Conservation (phyloP, 2,888 invertebrate species). For the Fragum sueziense region DNA sequence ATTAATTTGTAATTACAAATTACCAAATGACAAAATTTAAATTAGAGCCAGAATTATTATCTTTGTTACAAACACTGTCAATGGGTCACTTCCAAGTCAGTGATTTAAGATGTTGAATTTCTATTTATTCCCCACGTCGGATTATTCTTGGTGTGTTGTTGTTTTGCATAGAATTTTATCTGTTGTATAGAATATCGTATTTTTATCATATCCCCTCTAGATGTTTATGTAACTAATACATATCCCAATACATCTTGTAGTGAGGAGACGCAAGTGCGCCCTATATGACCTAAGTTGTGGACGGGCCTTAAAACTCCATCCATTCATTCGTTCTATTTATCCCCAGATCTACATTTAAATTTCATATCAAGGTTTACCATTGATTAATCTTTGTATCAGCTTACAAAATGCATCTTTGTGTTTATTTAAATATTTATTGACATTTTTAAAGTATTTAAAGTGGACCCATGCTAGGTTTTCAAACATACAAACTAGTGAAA, state of each 20-base stretch:
- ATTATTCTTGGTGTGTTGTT: no score
- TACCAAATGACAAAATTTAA: neutral
- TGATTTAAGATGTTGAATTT: neutral
- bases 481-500: neutral
- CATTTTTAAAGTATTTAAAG: neutral
- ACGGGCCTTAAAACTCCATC: no score
- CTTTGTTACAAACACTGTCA: neutral
- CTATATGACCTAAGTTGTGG: no score
- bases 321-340: no score
- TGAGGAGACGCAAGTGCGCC: no score
- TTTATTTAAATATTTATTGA: neutral
- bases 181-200: no score
- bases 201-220: no score
- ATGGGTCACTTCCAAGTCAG: neutral
- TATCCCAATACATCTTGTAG: no score
- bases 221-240: no score
- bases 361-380: neutral
- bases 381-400: neutral
- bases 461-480: neutral
- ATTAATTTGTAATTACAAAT: neutral
- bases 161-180: no score
- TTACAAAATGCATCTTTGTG: neutral
- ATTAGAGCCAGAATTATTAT: neutral
- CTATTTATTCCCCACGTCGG: neutral
- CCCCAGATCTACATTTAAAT: neutral